Conservation (phyloP, 2,888 invertebrate genomes). For the Marronus borbonicus region DNA sequence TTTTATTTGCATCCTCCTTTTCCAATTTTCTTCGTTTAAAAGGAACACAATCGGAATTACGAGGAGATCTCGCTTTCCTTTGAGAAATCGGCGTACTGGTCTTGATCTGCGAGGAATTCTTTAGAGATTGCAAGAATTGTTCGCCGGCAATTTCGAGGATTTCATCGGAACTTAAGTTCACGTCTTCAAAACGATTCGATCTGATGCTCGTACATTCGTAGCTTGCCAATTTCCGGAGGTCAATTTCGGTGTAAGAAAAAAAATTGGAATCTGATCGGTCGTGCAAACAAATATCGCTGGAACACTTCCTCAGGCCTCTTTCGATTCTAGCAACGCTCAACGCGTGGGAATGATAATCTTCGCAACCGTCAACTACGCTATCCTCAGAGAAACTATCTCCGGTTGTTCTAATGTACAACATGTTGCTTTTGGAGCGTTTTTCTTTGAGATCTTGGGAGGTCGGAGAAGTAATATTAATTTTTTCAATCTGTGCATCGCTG, state of each 20-base stretch:
- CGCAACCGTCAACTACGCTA: conserved; percentile 55
- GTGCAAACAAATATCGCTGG: conserved; percentile 55
- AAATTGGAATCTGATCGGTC: conserved; percentile 41
- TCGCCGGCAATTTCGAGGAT: conserved; percentile 60
- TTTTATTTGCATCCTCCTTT: not conserved
- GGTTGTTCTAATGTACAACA: not conserved
- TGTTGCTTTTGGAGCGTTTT: conserved; percentile 34
- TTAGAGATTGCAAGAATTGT: conserved; percentile 52
- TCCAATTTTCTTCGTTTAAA: conserved; percentile 59
- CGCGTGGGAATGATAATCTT: conserved; percentile 53
- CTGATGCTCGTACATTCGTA: conserved; percentile 38
- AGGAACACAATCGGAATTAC: conserved; percentile 54
- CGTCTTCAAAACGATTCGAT: conserved; percentile 37
- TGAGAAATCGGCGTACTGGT: conserved; percentile 38
- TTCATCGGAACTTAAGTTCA: conserved; percentile 51
- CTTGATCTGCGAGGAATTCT: conserved; percentile 19
- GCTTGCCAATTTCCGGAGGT: conserved; percentile 47
- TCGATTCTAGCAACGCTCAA: conserved; percentile 57
- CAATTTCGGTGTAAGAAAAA: conserved; percentile 42
- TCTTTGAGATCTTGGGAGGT: conserved; percentile 20
- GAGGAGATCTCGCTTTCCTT: conserved; percentile 26
- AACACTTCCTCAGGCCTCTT: conserved; percentile 54
- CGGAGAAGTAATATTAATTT: not conserved
- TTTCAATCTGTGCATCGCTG: too few species aligned
- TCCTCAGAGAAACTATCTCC: conserved; percentile 53